Conservation (phyloP, 2,797 vertebrate genomes). For the Pipistrellus pygmaeus region DNA sequence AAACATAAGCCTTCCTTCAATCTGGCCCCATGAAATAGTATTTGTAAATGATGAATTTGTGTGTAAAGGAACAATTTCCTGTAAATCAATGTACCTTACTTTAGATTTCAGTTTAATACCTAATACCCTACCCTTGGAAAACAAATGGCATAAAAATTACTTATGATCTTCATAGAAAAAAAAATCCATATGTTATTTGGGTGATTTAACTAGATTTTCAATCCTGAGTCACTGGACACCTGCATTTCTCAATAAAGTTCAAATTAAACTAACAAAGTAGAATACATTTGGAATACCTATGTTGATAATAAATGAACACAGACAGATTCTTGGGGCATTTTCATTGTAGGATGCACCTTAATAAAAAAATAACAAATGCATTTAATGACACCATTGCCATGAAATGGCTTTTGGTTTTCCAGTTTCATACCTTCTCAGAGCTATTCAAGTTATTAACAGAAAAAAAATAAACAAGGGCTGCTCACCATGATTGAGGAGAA, state of each 20-base stretch:
- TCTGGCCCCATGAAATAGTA: conserved; percentile 80
- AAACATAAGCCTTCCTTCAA: conserved; percentile 83
- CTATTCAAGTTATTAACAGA: conserved; percentile 80
- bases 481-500: conserved; percentile 38
- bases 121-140: conserved; percentile 83
- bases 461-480: conserved; percentile 70
- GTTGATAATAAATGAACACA: conserved; percentile 79
- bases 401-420: conserved; percentile 78
- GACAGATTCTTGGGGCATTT: conserved; percentile 79
- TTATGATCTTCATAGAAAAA: conserved; percentile 70
- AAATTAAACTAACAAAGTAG: conserved; percentile 81
- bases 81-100: conserved; percentile 90
- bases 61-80: conserved; percentile 88
- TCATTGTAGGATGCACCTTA: conserved; percentile 81
- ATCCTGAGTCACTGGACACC: conserved; percentile 79
- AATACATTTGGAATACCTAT: conserved; percentile 78
- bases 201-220: conserved; percentile 76
- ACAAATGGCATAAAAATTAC: conserved; percentile 84
- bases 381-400: conserved; percentile 75
- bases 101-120: conserved; percentile 87
- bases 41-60: conserved; percentile 86
- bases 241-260: conserved; percentile 80
- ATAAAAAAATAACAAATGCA: conserved; percentile 83
- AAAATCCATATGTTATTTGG: conserved; percentile 70
- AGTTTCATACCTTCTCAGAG: conserved; percentile 73